These are phyloP conservation scores for Pristionchus mayeri DNA, from an alignment of 2,888 invertebrate species.

Conservation along the genomic window DNA sequence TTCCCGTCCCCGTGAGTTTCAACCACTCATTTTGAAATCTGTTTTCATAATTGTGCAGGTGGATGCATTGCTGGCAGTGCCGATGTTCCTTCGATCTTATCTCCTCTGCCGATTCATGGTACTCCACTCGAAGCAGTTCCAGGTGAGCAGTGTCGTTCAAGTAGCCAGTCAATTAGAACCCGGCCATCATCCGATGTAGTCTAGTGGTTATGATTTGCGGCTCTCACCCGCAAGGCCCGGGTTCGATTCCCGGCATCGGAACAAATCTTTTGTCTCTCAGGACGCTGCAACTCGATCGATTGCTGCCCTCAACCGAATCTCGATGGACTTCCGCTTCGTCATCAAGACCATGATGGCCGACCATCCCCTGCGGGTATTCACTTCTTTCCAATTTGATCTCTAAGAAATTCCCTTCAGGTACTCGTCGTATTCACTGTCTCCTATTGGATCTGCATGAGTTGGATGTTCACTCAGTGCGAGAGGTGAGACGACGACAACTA, in stretches of 20 bases:
- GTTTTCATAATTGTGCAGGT: slow-evolving; percentile 82
- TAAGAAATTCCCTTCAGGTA: slow-evolving; percentile 54
- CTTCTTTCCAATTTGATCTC: background rate
- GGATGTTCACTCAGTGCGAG: slow-evolving; percentile 97
- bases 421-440: slow-evolving; percentile 99
- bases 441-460: slow-evolving; percentile 99
- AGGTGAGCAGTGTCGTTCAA: slow-evolving; percentile 59
- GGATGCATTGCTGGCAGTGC: slow-evolving; percentile 96
- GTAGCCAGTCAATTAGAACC: background rate
- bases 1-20: slow-evolving; percentile 52
- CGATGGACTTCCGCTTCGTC: slow-evolving; percentile 94
- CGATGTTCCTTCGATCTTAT: slow-evolving; percentile 99
- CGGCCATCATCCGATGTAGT: slow-evolving; percentile 63
- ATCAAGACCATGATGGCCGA: slow-evolving; percentile 99
- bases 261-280: slow-evolving; percentile 79
- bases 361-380: slow-evolving; percentile 94
- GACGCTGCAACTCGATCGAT: slow-evolving; percentile 93
- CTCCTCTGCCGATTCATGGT: slow-evolving; percentile 99
- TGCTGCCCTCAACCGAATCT: slow-evolving; percentile 82
- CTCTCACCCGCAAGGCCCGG: slow-evolving; percentile 73
- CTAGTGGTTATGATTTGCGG: slow-evolving; percentile 74
- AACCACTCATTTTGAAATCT: background rate
- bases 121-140: slow-evolving; percentile 97
- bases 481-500: slow-evolving; percentile 82
- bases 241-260: slow-evolving; percentile 73